Evolutionary conservation across 2,888 invertebrate genomes (phyloP).

Genomic region (Clepsis dumicolana): DNA sequence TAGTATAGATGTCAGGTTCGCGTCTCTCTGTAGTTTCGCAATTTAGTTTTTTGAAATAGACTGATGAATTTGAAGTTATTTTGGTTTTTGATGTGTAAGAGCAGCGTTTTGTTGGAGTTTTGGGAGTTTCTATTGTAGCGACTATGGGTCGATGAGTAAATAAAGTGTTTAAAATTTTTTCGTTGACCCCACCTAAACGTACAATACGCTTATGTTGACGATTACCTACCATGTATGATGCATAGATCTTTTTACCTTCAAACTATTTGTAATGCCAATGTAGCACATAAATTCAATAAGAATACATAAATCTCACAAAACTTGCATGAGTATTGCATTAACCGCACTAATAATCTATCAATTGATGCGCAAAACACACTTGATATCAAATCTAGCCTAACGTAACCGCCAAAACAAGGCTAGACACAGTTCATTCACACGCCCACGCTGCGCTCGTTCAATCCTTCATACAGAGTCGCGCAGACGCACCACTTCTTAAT

Average conservation of each 20-base stretch:
- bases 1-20: conserved; percentile 48
- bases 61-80: background rate
- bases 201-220: no score
- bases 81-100: background rate
- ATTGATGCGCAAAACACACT: background rate
- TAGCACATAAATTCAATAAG: no score
- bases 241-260: no score
- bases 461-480: conserved; percentile 43
- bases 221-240: no score
- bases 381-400: conserved; percentile 9
- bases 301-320: no score
- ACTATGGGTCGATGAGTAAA: no score
- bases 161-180: no score
- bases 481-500: conserved; percentile 55
- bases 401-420: conserved; percentile 39
- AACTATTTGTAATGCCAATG: no score
- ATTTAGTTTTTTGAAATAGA: conserved; percentile 31
- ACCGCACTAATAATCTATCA: background rate
- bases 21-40: conserved; percentile 47
- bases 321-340: background rate
- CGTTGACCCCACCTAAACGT: no score
- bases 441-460: conserved; percentile 39
- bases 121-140: no score
- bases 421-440: conserved; percentile 40
- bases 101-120: background rate